Evolutionary conservation across 30 jellyfish, hydroid and myxozoan species (phyloP), one percentile per base, ranked within the genome.

Genomic region (Hydra vulgaris): DNA sequence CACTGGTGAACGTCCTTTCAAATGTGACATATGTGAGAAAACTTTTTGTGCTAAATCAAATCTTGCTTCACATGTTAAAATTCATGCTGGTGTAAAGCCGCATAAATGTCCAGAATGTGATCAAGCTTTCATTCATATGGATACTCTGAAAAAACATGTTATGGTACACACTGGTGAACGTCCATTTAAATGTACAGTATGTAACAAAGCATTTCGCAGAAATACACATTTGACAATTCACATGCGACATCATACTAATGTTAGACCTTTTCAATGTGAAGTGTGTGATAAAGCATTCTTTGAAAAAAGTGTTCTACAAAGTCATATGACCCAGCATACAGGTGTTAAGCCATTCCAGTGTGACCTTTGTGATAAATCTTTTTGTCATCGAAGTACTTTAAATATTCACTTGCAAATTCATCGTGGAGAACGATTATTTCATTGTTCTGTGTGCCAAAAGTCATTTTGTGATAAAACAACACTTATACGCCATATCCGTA

Each of bases 1-100:
- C 27, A 69, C 76, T 19, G 76, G 76, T 19, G 76, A 69, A 69
- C 76, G 27, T 7, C 76, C 76, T 69, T 69, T 19, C 15, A 69
- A 69, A 15, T 69, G 76, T 15, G 76, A 24, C 15, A 20, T 19
- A 3, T 69, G 76, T 24, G 76, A 69, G 76, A 69, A 69, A 69
- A 24, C 27, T 5, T 69, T 69, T 24, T 19, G 76, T 21, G 27
- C 76, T 19, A 20, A 21, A 69, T 19, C 27, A 3, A 24, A 69
- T 15, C 27, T 69, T 1, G 27, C 25, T 19, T 19, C 27, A 69
- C 76, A 69, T 24, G 27, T 15, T 5, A 21, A 24, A 69, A 69
- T 24, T 69, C 76, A 69, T 24, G 27, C 76, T 69, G 76, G 76
- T 69, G 76, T 19, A 15, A 69, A 69, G 15, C 76, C 76, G 7